A percentile compares a stretch with the other conserved stretches of the same genome.
Conservation (phyloP, 2,113 vertebrate species). For the Hyaena hyaena region DNA sequence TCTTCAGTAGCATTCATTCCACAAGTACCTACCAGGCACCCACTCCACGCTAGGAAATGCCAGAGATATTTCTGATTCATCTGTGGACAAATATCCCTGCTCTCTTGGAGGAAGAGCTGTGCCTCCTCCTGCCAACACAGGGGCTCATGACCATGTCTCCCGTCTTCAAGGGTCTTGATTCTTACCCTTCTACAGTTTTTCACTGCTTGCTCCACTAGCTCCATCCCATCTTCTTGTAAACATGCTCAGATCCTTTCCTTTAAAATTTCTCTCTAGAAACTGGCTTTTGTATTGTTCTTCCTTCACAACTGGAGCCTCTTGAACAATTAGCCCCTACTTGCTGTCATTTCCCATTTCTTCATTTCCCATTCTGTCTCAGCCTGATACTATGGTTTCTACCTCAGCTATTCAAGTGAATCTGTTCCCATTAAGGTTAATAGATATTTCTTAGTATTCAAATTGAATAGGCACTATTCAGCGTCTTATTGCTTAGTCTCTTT, state of each 20-base stretch:
- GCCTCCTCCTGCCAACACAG: background rate
- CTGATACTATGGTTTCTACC: background rate
- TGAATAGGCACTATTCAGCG: background rate
- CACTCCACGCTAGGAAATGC: background rate
- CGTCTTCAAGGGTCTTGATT: background rate
- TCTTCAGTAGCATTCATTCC: background rate
- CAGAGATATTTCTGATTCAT: background rate
- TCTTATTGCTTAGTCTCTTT: background rate
- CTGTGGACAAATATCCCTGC: background rate
- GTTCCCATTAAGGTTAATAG: background rate
- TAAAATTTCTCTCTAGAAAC: background rate
- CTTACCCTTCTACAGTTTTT: background rate
- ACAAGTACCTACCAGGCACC: background rate
- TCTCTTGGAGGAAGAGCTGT: background rate
- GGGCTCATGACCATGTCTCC: rapidly evolving
- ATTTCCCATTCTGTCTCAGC: background rate
- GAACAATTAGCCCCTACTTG: background rate
- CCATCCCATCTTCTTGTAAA: background rate
- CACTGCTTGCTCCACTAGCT: background rate
- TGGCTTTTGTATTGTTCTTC: background rate
- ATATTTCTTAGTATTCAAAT: background rate
- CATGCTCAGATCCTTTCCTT: background rate
- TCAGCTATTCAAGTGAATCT: background rate
- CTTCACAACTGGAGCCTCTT: background rate
- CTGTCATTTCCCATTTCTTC: background rate